Conservation (phyloP, 2,888 invertebrate genomes). For the Cheilosia grossa region DNA sequence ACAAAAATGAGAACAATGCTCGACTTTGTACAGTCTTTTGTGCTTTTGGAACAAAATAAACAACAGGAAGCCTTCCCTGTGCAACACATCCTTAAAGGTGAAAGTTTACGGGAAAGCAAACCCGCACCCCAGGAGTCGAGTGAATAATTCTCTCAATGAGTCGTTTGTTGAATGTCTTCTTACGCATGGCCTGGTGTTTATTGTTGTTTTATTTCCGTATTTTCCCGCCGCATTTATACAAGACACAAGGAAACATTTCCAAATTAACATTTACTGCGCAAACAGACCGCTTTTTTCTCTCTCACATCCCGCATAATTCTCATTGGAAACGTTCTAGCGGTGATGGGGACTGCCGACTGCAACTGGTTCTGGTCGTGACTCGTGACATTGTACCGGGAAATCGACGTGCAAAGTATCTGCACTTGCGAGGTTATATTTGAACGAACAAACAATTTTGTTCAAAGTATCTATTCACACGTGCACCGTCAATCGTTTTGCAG, state of each 20-base stretch:
- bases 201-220: constrained; percentile 53
- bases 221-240: constrained; percentile 15
- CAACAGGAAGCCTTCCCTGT: neutral
- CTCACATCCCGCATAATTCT: constrained; percentile 29
- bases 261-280: constrained; percentile 51
- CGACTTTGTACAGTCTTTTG: neutral
- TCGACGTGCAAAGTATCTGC: constrained; percentile 54
- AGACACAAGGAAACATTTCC: constrained; percentile 30
- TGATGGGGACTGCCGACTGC: neutral
- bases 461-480: constrained; percentile 36
- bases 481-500: constrained; percentile 15
- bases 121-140: constrained; percentile 35
- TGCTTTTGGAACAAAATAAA: neutral
- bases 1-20: neutral
- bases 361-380: constrained; percentile 31
- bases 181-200: constrained; percentile 47
- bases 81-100: constrained; percentile 27
- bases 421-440: constrained; percentile 43
- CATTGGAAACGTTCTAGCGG: neutral
- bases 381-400: constrained; percentile 49
- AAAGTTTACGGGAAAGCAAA: constrained; percentile 39
- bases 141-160: constrained; percentile 31
- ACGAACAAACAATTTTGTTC: constrained; percentile 13
- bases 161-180: constrained; percentile 31
- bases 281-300: constrained; percentile 32